Evolutionary conservation across 1,140 invertebrate genomes (phyloP).

Genomic region (Halesus radiatus): DNA sequence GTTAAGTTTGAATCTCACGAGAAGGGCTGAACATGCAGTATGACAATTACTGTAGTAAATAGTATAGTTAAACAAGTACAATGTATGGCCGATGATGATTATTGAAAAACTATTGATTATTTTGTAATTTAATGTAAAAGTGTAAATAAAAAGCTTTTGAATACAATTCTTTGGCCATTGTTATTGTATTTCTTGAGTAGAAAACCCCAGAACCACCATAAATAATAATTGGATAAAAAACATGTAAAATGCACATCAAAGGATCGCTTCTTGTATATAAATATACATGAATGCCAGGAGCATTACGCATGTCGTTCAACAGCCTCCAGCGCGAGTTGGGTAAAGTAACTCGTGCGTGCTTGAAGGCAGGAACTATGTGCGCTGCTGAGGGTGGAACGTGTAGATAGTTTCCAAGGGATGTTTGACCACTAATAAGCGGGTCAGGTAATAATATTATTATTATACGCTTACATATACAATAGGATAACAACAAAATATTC

Average conservation of each 20-base stretch:
- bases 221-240: conserved; percentile 9
- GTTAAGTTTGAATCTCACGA: no score
- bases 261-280: conserved; percentile 16
- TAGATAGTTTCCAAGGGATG: not conserved
- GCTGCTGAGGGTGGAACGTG: not conserved
- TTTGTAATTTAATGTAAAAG: no score
- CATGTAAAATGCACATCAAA: conserved; percentile 31
- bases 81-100: no score
- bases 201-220: conserved; percentile 10
- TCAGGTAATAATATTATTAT: not conserved
- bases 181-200: not conserved
- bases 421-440: not conserved
- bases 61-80: no score
- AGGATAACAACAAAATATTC: conserved; percentile 38
- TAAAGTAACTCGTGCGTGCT: conserved; percentile 6
- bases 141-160: not conserved
- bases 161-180: not conserved
- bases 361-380: conserved; percentile 4
- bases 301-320: not conserved
- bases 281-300: not conserved
- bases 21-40: no score
- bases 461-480: conserved; percentile 37
- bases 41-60: no score
- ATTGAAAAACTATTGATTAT: no score
- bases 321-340: conserved; percentile 14